Conservation (phyloP, 2,797 vertebrate genomes). For the Epinephelus malabaricus region DNA sequence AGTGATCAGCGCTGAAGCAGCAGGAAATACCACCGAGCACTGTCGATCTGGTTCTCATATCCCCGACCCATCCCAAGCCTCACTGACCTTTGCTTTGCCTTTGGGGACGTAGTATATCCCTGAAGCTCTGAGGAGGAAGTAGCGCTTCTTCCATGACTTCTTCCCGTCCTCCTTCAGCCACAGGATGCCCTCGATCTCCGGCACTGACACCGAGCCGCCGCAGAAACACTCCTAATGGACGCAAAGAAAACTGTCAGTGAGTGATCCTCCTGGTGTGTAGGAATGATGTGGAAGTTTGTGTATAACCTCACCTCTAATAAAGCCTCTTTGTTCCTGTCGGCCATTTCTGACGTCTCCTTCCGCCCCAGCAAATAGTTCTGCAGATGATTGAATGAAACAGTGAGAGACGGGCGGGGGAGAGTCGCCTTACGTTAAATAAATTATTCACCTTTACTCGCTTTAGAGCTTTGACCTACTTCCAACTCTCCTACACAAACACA, state of each 20-base stretch:
- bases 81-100: conserved; percentile 83
- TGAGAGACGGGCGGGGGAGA: background rate
- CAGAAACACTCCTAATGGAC: conserved; percentile 94
- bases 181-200: conserved; percentile 96
- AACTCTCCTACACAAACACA: conserved; percentile 62
- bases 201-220: conserved; percentile 95
- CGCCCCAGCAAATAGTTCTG: conserved; percentile 98
- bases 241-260: background rate
- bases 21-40: conserved; percentile 80
- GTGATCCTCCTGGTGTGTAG: background rate
- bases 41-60: conserved; percentile 62
- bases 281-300: background rate
- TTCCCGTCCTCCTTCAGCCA: conserved; percentile 99
- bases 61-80: background rate
- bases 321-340: conserved; percentile 97
- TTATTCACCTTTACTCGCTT: conserved; percentile 77
- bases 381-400: conserved; percentile 47
- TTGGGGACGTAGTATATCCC: conserved; percentile 99
- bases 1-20: conserved; percentile 53
- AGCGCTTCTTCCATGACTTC: conserved; percentile 99
- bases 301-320: conserved; percentile 90
- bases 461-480: conserved; percentile 80
- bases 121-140: conserved; percentile 96
- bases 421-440: conserved; percentile 71
- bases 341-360: conserved; percentile 97